Evolutionary conservation across 2,113 vertebrate species (phyloP).

Genomic region (Ptychochromis oligacanthus): DNA sequence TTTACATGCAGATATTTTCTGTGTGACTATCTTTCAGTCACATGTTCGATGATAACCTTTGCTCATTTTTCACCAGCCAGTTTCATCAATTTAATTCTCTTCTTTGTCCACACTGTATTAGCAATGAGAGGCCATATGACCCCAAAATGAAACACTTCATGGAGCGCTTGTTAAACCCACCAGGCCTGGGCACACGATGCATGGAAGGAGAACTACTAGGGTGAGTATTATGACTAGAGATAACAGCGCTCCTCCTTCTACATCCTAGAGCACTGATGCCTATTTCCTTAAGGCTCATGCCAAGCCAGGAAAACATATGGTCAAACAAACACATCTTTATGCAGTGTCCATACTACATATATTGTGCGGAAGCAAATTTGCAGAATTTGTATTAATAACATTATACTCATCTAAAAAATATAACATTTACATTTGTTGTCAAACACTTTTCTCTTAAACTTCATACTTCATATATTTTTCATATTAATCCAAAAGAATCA

Average conservation of each 20-base stretch:
- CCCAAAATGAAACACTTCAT: conserved; percentile 81
- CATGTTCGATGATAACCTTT: background rate
- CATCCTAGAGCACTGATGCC: background rate
- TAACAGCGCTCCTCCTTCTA: background rate
- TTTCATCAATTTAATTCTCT: background rate
- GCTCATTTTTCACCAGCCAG: background rate
- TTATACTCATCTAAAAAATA: background rate
- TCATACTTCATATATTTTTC: background rate
- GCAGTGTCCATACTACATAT: background rate
- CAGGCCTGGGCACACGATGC: conserved; percentile 93
- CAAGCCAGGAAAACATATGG: background rate
- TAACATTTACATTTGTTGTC: background rate
- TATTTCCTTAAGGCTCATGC: background rate
- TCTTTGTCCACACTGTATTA: conserved; percentile 56
- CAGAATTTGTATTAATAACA: background rate
- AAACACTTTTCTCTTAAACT: background rate
- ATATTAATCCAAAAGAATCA: background rate
- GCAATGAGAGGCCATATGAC: conserved; percentile 87
- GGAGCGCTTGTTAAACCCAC: conserved; percentile 84
- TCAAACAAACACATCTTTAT: background rate
- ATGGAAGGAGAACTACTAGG: conserved; percentile 84
- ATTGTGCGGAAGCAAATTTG: background rate
- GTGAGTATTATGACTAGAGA: conserved; percentile 78
- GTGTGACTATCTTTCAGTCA: background rate
- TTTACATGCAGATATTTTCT: background rate